phyloP scores from a whole-genome alignment of 2,113 vertebrate genomes.

The Pangasianodon hypophthalmus region DNA sequence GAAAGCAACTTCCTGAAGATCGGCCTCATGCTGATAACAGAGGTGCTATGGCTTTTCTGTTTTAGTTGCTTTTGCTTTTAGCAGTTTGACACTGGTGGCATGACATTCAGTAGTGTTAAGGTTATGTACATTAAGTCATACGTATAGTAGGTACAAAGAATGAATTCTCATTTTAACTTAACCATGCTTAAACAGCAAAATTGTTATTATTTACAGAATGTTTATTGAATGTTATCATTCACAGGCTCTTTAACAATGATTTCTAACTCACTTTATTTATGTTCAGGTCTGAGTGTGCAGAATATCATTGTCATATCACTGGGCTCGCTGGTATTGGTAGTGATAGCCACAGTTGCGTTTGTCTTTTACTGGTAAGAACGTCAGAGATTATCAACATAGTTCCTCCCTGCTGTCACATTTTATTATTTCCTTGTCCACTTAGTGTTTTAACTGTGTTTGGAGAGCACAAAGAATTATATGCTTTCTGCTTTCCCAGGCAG shows the following conservation, averaged over 20 bases:
- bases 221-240: background rate
- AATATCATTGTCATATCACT: constrained; percentile 62
- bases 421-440: background rate
- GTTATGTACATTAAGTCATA: background rate
- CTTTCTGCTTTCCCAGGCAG: constrained; percentile 72
- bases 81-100: background rate
- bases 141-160: background rate
- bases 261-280: background rate
- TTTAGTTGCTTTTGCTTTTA: background rate
- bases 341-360: constrained; percentile 72
- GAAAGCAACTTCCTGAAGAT: constrained; percentile 74
- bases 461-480: background rate
- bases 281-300: background rate
- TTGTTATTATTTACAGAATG: background rate
- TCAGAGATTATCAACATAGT: background rate
- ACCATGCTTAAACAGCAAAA: background rate
- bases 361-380: constrained; percentile 74
- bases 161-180: too few relatives aligned
- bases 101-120: background rate
- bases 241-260: background rate
- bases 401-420: constrained; percentile 7
- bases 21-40: constrained; percentile 36
- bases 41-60: constrained; percentile 6
- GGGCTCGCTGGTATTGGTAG: constrained; percentile 59
- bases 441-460: background rate